A percentile compares a stretch with the other conserved stretches of the same genome.
Conservation (phyloP, 1,140 invertebrate species). For the Calliphora vicina region DNA sequence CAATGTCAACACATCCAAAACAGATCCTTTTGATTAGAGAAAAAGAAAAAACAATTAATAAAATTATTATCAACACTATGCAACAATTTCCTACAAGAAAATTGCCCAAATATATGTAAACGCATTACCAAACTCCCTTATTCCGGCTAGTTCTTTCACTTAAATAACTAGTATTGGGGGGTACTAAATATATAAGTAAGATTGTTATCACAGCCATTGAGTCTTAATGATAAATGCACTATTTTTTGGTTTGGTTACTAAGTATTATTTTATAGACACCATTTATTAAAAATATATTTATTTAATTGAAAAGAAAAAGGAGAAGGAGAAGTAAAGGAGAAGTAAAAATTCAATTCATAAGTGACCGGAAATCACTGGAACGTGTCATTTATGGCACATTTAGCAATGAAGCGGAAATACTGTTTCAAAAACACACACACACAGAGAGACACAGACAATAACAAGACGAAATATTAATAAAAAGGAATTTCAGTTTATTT, state of each 20-base stretch:
- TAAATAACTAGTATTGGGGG: background rate
- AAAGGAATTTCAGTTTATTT: background rate
- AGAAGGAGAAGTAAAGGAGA: no score
- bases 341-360: constrained; percentile 16
- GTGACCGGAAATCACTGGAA: constrained; percentile 36
- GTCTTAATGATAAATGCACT: background rate
- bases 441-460: no score
- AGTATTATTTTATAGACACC: no score
- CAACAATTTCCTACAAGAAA: background rate
- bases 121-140: background rate
- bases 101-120: background rate
- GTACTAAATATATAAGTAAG: background rate
- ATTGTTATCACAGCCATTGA: background rate
- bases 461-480: background rate
- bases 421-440: background rate
- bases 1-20: background rate
- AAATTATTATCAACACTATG: background rate
- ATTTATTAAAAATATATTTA: background rate
- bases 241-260: background rate
- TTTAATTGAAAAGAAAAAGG: constrained; percentile 11
- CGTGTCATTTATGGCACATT: constrained; percentile 30
- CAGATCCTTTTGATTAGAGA: background rate
- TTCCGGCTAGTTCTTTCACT: no score
- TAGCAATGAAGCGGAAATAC: background rate
- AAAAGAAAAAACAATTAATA: background rate